These are phyloP conservation scores for Oceanodroma leucorhoa DNA, from an alignment of 2,797 vertebrate species.

Conservation along the genomic window DNA sequence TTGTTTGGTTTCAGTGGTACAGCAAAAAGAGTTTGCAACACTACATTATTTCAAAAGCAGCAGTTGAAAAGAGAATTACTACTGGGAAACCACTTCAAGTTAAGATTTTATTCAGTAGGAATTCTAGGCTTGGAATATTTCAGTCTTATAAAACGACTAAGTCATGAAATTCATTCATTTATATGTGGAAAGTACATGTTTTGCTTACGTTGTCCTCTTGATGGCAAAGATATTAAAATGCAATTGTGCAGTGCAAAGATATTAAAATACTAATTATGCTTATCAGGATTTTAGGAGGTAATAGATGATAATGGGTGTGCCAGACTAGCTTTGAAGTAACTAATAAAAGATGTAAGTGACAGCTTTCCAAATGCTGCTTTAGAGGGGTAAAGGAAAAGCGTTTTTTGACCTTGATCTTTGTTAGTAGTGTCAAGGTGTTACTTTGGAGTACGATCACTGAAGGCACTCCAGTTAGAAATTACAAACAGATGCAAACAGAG, in stretches of 20 bases:
- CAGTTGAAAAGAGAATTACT: neutral
- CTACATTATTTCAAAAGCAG: neutral
- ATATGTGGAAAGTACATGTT: neutral
- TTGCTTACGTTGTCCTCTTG: neutral
- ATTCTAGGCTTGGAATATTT: neutral
- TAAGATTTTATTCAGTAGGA: neutral
- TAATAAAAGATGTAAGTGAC: neutral
- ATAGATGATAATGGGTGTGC: neutral
- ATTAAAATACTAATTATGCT: neutral
- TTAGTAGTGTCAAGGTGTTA: neutral
- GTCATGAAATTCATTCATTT: neutral
- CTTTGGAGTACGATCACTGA: neutral
- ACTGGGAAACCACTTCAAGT: neutral
- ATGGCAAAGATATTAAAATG: neutral
- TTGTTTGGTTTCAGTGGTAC: neutral
- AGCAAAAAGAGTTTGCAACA: neutral
- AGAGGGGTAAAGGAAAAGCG: neutral
- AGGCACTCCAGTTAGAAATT: neutral
- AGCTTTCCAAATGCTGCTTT: neutral
- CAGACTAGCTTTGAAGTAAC: neutral
- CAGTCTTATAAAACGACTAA: neutral
- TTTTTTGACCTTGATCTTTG: neutral
- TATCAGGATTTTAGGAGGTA: neutral
- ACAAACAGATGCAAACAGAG: neutral
- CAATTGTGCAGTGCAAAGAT: neutral